Percentiles rank a stretch among this genome's conserved stretches.
phyloP scores from a whole-genome alignment of 2,797 vertebrate genomes.

The Cetoscarus ocellatus region DNA sequence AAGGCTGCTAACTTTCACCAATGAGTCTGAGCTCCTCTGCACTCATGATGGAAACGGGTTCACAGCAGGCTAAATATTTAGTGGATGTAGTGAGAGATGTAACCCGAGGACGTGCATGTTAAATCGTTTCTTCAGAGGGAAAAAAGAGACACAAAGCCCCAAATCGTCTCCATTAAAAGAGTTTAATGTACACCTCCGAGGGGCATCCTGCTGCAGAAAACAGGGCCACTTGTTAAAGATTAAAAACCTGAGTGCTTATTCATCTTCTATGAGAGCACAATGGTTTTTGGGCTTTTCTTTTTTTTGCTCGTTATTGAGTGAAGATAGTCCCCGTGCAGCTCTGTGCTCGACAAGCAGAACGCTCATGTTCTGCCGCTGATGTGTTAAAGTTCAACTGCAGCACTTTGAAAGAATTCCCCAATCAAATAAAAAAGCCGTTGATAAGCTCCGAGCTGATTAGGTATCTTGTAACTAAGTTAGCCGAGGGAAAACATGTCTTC shows the following conservation, averaged over 20 bases:
- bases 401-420: slow-evolving; percentile 34
- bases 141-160: not conserved
- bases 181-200: slow-evolving; percentile 20
- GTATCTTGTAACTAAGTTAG: not conserved
- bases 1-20: slow-evolving; percentile 7
- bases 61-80: not conserved
- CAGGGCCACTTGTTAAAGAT: slow-evolving; percentile 34
- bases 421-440: slow-evolving; percentile 6
- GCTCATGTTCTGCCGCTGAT: slow-evolving; percentile 19
- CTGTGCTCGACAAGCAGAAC: slow-evolving; percentile 16
- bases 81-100: not conserved
- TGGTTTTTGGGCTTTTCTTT: slow-evolving; percentile 11
- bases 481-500: not conserved
- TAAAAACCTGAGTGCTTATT: slow-evolving; percentile 31
- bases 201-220: not conserved
- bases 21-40: slow-evolving; percentile 17
- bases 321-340: slow-evolving; percentile 26
- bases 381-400: slow-evolving; percentile 18
- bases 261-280: slow-evolving; percentile 34
- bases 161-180: slow-evolving; percentile 22
- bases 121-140: slow-evolving; percentile 8
- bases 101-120: slow-evolving; percentile 9
- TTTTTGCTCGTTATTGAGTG: not conserved
- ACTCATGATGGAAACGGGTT: not conserved
- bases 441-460: slow-evolving; percentile 3